Base-by-base conservation (phyloP, 2,888 invertebrate genomes). In the Hypena proboscidalis region DNA sequence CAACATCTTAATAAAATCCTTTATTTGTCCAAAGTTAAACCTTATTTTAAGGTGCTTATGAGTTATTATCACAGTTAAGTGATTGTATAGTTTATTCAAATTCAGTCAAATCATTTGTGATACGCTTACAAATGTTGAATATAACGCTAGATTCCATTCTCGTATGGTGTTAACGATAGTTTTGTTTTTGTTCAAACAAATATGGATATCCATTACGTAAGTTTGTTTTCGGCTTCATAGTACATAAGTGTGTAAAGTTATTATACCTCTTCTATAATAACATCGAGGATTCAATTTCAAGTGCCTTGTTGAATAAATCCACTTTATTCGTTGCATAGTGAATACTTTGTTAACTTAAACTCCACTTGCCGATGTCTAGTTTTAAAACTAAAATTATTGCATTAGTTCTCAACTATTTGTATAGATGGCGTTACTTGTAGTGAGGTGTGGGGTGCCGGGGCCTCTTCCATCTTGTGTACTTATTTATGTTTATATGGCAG, bases 171-270 rank as follows among this genome's bases (percentile, higher is more conserved):
- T 27, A 35, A 57, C 47, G 33, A 50, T 43, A 25, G 47, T 31
- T 58, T 37, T 37, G 36, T 41, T 31, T 58, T 37, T 37, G 36
- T 41, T 46, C 4, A 36, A 42, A 27, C 32, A 53, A 51, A 48
- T 31, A 59, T 34, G 38, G 38, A 46, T 49, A 34, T 38, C 32
- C n/a, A 49, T 41, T 51, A 58, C 37, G 31, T 48, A 43, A 32
- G 47, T 51, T 51, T 48, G 37, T 34, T 43, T 43, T 41, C 33
- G 26, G 48, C 58, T 43, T 54, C 32, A 19, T 34, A 33, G 29
- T 36, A 25, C 34, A 35, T 30, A 40, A 7, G 23, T 19, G 34
- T 11, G 23, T 37, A 35, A 37, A 58, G 51, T 23, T 42, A 44
- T 52, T n/a, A n/a, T n/a, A n/a, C n/a, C n/a, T n/a, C n/a, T n/a